phyloP scores from a whole-genome alignment of 2,113 vertebrate species.

The Podilymbus podiceps region DNA sequence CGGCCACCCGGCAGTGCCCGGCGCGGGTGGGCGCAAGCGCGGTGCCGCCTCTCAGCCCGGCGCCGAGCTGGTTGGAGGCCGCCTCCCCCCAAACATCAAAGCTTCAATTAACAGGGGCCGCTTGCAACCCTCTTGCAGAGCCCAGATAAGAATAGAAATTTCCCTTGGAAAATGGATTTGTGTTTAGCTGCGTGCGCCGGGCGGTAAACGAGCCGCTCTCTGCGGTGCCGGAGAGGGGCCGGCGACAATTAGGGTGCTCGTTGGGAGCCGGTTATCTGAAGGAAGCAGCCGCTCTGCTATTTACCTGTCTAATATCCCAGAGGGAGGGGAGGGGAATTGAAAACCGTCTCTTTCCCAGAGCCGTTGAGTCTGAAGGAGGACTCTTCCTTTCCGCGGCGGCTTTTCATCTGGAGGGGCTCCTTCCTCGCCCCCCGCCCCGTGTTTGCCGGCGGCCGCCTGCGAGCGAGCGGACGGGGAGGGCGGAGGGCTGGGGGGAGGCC shows the following conservation, averaged over 20 bases:
- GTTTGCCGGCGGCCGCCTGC: no score
- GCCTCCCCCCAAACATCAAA: conserved; percentile 73
- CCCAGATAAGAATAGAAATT: conserved; percentile 81
- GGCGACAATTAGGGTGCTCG: conserved; percentile 75
- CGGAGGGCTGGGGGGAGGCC: no score
- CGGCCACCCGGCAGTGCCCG: background rate
- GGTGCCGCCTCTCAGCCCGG: background rate
- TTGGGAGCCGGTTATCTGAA: conserved; percentile 77
- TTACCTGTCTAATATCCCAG: conserved; percentile 75
- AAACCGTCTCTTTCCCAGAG: conserved; percentile 43
- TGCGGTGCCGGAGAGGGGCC: conserved; percentile 57
- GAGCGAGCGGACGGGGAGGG: no score
- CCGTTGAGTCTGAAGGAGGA: conserved; percentile 11
- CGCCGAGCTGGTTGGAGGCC: conserved; percentile 63
- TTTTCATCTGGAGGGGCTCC: background rate
- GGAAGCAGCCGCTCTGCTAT: conserved; percentile 71
- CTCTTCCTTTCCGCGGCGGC: background rate
- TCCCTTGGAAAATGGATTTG: conserved; percentile 78
- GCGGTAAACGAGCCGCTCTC: conserved; percentile 75
- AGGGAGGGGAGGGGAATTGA: conserved; percentile 65
- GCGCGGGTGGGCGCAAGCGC: background rate
- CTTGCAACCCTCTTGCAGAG: conserved; percentile 77
- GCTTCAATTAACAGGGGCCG: conserved; percentile 76
- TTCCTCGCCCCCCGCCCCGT: background rate
- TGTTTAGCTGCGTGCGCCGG: conserved; percentile 70